Evolutionary conservation across 2,113 vertebrate genomes (phyloP).

Genomic region (Paraplagusia blochii): DNA sequence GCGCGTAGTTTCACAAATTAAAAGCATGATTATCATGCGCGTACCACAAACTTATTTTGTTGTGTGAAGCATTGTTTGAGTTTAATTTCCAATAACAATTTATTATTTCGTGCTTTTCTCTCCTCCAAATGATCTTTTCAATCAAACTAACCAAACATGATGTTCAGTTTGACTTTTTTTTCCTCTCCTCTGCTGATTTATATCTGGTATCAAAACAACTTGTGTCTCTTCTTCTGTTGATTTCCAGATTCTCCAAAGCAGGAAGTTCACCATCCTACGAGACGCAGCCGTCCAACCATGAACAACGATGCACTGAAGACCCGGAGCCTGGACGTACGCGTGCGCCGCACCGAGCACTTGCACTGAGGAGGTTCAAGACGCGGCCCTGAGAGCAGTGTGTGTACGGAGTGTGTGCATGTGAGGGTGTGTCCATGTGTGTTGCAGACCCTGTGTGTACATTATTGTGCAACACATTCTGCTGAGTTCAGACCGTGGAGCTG

Average conservation of each 20-base stretch:
- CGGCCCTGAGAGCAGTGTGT: constrained; percentile 10
- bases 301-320: constrained; percentile 24
- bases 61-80: too few species aligned
- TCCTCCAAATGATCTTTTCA: too few species aligned
- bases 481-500: constrained; percentile 27
- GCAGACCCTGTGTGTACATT: constrained; percentile 8
- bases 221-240: constrained; percentile 15
- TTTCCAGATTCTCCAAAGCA: constrained; percentile 30
- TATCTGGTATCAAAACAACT: too few species aligned
- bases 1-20: too few species aligned
- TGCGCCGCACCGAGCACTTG: constrained; percentile 11
- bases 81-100: too few species aligned
- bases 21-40: too few species aligned
- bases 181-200: too few species aligned
- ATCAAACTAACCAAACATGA: too few species aligned
- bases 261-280: not conserved
- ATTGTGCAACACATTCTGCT: constrained; percentile 21
- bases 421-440: not conserved
- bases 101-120: too few species aligned
- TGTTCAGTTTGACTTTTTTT: not conserved
- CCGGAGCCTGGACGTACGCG: constrained; percentile 18
- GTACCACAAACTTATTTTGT: too few species aligned
- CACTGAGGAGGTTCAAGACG: constrained; percentile 22
- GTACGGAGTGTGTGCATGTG: not conserved
- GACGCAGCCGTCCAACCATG: constrained; percentile 7